Conservation (phyloP, 2,113 vertebrate genomes). For the Origma solitaria region DNA sequence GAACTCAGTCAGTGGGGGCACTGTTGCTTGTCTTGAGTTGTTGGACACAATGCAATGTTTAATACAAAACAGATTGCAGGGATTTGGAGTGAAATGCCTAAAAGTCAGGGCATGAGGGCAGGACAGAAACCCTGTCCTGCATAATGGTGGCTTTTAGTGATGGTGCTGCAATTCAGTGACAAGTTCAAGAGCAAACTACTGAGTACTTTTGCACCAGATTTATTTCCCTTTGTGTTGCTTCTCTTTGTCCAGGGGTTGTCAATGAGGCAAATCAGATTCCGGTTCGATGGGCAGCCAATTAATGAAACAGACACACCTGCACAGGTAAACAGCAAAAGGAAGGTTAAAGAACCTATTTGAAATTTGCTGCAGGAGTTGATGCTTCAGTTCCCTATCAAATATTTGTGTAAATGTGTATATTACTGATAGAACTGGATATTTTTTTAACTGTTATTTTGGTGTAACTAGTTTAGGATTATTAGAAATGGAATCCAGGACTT, state of each 20-base stretch:
- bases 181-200: background rate
- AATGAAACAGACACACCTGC: slow-evolving; percentile 98
- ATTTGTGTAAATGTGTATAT: background rate
- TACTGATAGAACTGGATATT: background rate
- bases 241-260: slow-evolving; percentile 85
- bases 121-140: background rate
- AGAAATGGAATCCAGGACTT: background rate
- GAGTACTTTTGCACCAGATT: background rate
- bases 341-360: background rate
- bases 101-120: background rate
- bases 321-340: slow-evolving; percentile 79
- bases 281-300: slow-evolving; percentile 97
- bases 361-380: background rate
- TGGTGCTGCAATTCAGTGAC: background rate
- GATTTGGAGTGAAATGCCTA: background rate
- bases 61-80: background rate
- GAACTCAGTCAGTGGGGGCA: slow-evolving; percentile 10
- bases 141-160: background rate
- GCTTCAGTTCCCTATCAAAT: background rate
- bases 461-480: background rate
- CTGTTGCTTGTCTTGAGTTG: background rate
- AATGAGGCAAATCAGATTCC: slow-evolving; percentile 98
- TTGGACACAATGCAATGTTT: background rate
- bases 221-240: slow-evolving; percentile 26
- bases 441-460: background rate